Base-by-base conservation (phyloP, 2,888 invertebrate genomes). In the Dioctria rufipes region DNA sequence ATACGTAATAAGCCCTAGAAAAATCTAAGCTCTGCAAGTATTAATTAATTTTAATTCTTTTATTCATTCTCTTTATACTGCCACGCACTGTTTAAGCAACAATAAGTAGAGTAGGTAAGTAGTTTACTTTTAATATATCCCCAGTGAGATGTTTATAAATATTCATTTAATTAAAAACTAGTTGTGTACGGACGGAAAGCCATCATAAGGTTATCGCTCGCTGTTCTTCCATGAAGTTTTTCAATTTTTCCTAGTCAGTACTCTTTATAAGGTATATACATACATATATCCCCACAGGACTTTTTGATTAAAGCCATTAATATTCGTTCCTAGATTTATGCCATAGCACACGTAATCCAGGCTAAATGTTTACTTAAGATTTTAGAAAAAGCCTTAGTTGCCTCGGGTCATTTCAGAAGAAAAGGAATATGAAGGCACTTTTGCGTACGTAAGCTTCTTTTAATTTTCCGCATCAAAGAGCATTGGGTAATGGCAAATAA, bases 401-500 rank as follows among this genome's bases (percentile, higher is more conserved):
- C 75, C 54, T 39, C 42, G 75, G 75, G 75, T 75, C 75, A 75
- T 71, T 71, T 71, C 58, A 39, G 43, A 75, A 61, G 42, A 51
- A 75, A 58, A 6, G 25, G 13, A 25, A 25, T 25, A 25, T 25
- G 25, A 37, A 37, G 75, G 42, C 75, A 75, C 60, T 75, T 75
- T 61, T 75, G 58, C 75, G 43, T 78, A 78, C 73, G 65, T 80
- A 82, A 82, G 82, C 82, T 80, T 43, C 82, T 82, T 82, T 82
- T 82, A 82, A 82, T 82, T 82, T 82, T 82, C 82, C 80, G 78
- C 82, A 80, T 80, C 82, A 82, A 78, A 60, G 82, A 80, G 78
- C 82, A 78, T 80, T 69, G 78, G 71, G 78, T 78, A 54, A 80
- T 78, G 78, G 82, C 80, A 82, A 82, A 82, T 80, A 80, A 80